Conservation (phyloP, 2,113 vertebrate genomes). For the Cottus gobio region DNA sequence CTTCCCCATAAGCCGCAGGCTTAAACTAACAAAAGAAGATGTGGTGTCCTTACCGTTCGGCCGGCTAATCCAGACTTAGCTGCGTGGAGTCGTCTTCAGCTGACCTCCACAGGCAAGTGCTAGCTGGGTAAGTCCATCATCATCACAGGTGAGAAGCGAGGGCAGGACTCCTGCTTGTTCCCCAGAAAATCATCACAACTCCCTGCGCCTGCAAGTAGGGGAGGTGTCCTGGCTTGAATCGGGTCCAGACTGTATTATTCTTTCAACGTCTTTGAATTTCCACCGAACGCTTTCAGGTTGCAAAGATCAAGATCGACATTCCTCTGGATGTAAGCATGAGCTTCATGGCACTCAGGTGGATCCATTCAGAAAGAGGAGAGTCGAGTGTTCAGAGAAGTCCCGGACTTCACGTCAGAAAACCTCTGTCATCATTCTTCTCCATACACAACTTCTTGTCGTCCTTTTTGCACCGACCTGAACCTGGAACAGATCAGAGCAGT, state of each 20-base stretch:
- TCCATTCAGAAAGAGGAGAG: slow-evolving; percentile 59
- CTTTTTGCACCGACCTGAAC: slow-evolving; percentile 27
- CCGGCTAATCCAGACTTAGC: slow-evolving; percentile 87
- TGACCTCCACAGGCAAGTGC: slow-evolving; percentile 81
- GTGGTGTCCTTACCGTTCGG: slow-evolving; percentile 84
- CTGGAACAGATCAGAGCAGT: slow-evolving; percentile 47
- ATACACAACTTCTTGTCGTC: background rate
- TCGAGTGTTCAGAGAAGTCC: slow-evolving; percentile 25
- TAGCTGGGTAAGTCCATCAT: slow-evolving; percentile 78
- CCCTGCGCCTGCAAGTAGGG: slow-evolving; percentile 57
- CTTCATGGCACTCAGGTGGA: slow-evolving; percentile 46
- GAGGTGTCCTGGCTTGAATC: slow-evolving; percentile 66
- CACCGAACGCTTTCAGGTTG: slow-evolving; percentile 32
- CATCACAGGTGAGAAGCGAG: slow-evolving; percentile 66
- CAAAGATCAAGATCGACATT: slow-evolving; percentile 61
- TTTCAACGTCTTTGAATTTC: slow-evolving; percentile 54
- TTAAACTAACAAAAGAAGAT: slow-evolving; percentile 83
- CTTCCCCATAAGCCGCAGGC: slow-evolving; percentile 74
- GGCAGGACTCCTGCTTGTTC: slow-evolving; percentile 56
- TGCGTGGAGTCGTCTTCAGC: slow-evolving; percentile 80
- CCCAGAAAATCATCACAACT: slow-evolving; percentile 58
- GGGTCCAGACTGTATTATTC: slow-evolving; percentile 44
- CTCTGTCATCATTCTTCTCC: slow-evolving; percentile 23
- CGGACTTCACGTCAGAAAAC: slow-evolving; percentile 44
- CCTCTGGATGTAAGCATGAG: slow-evolving; percentile 25